These are phyloP conservation scores for Aproaerema taeniolella DNA, from an alignment of 2,888 invertebrate species.

Conservation along the genomic window DNA sequence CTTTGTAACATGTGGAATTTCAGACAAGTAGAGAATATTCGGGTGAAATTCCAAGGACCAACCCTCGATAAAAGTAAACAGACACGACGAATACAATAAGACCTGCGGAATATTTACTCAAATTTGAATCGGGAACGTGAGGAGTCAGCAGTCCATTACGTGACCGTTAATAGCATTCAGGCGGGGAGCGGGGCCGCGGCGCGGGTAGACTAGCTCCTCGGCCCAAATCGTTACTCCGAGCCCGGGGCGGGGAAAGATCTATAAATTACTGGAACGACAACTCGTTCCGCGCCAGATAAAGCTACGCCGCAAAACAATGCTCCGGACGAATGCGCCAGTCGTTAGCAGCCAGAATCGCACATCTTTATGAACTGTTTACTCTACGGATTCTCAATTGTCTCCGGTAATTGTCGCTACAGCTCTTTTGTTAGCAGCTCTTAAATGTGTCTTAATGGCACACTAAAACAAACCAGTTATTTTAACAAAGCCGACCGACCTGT, in stretches of 20 bases:
- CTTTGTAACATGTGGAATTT: conserved; percentile 34
- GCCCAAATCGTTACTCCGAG: conserved; percentile 51
- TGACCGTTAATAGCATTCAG: conserved; percentile 65
- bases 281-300: conserved; percentile 72
- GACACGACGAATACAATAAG: conserved; percentile 41
- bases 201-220: conserved; percentile 41
- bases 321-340: conserved; percentile 61
- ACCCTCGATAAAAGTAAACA: conserved; percentile 50
- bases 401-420: conserved; percentile 34
- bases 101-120: conserved; percentile 60
- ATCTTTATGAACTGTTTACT: conserved; percentile 67
- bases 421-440: conserved; percentile 33
- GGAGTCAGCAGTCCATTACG: conserved; percentile 61
- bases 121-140: conserved; percentile 65
- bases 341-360: conserved; percentile 58
- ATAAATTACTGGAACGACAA: conserved; percentile 74
- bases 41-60: conserved; percentile 43
- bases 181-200: conserved; percentile 26
- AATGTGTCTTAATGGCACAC: too few species aligned
- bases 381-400: conserved; percentile 45
- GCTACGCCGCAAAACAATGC: conserved; percentile 71
- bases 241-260: conserved; percentile 68
- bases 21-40: conserved; percentile 40
- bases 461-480: too few species aligned
- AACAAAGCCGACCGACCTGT: too few species aligned